Evolutionary conservation across 2,888 invertebrate genomes (phyloP).

Genomic region (Eupithecia exiguata): DNA sequence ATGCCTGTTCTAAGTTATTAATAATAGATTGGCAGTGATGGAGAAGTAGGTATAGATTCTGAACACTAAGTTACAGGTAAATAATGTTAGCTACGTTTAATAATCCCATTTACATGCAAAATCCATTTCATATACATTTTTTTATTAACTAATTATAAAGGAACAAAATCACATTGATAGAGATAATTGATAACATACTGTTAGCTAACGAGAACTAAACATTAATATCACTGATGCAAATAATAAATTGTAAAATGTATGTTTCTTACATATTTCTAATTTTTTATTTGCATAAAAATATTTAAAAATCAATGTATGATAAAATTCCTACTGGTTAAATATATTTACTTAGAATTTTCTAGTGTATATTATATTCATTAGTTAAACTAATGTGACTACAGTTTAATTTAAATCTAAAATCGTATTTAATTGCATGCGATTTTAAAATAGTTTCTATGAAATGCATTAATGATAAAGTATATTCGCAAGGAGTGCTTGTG

Average conservation of each 20-base stretch:
- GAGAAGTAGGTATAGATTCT: slow-evolving; percentile 47
- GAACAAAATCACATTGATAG: slow-evolving; percentile 75
- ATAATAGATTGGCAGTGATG: slow-evolving; percentile 75
- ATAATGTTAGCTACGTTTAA: slow-evolving; percentile 43
- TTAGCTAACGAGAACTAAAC: slow-evolving; percentile 68
- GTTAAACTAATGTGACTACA: slow-evolving; percentile 69
- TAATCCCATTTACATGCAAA: slow-evolving; percentile 48
- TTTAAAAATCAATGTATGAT: slow-evolving; percentile 66
- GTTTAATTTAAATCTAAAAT: slow-evolving; percentile 54
- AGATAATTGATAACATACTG: slow-evolving; percentile 63
- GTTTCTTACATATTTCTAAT: slow-evolving; percentile 60
- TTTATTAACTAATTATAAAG: slow-evolving; percentile 60
- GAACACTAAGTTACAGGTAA: slow-evolving; percentile 46
- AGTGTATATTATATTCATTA: slow-evolving; percentile 68
- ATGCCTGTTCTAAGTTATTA: slow-evolving; percentile 63
- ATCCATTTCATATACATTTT: slow-evolving; percentile 62
- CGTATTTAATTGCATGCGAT: slow-evolving; percentile 58
- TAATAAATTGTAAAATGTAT: slow-evolving; percentile 67
- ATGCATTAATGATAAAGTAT: slow-evolving; percentile 53
- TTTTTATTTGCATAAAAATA: slow-evolving; percentile 67
- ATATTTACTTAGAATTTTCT: slow-evolving; percentile 52
- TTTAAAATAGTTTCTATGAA: slow-evolving; percentile 56
- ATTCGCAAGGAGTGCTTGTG: slow-evolving; percentile 43
- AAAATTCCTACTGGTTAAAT: slow-evolving; percentile 57
- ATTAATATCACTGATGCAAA: slow-evolving; percentile 75